Percentiles rank a stretch among this genome's conserved stretches.
Evolutionary conservation across 1,140 invertebrate species (phyloP).

Genomic region (Drosophila sechellia): DNA sequence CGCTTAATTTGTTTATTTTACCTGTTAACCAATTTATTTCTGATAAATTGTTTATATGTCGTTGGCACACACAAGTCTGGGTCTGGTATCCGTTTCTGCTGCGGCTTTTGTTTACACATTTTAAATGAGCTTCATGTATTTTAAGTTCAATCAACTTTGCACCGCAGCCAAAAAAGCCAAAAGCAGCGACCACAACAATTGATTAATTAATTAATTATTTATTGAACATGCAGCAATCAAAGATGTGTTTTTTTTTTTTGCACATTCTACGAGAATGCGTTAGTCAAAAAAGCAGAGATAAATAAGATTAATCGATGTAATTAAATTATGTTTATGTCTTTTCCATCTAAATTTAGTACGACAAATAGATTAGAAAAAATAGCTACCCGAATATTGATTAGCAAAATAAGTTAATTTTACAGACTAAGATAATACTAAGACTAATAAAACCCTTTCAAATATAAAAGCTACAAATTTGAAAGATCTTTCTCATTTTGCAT

Average conservation of each 20-base stretch:
- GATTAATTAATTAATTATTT: constrained; percentile 79
- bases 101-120: constrained; percentile 58
- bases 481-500: too few relatives aligned
- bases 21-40: constrained; percentile 80
- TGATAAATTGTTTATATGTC: constrained; percentile 74
- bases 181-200: constrained; percentile 57
- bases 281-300: constrained; percentile 26
- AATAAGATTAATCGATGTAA: not conserved
- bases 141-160: constrained; percentile 78
- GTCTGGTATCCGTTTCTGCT: constrained; percentile 55
- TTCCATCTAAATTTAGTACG: too few relatives aligned
- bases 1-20: constrained; percentile 79
- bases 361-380: too few relatives aligned
- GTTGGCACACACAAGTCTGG: constrained; percentile 48
- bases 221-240: constrained; percentile 56
- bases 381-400: too few relatives aligned
- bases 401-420: too few relatives aligned
- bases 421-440: too few relatives aligned
- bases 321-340: too few relatives aligned
- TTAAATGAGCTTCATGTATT: constrained; percentile 67
- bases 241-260: constrained; percentile 41
- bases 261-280: constrained; percentile 23
- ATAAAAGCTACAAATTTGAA: too few relatives aligned
- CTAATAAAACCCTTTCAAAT: too few relatives aligned
- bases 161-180: constrained; percentile 51